Percentiles rank a stretch among this genome's conserved stretches.
phyloP scores from a whole-genome alignment of 2,113 vertebrate species.

The Prinia subflava region DNA sequence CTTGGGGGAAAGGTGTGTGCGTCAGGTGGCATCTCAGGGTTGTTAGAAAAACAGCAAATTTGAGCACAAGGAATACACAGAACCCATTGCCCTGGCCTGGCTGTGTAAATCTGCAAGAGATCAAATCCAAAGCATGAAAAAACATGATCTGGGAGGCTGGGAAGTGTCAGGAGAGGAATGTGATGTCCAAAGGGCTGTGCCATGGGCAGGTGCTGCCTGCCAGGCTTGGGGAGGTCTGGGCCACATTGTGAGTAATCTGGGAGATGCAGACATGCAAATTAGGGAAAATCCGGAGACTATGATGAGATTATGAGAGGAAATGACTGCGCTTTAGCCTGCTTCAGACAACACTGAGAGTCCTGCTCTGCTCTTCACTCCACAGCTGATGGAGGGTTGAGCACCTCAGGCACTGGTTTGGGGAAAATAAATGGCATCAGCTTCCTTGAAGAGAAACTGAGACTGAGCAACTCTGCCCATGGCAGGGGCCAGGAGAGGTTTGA shows the following conservation, averaged over 20 bases:
- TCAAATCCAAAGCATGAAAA: not conserved
- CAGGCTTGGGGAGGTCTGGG: not conserved
- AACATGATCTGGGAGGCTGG: not conserved
- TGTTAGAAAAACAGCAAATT: not conserved
- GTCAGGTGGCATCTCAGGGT: not conserved
- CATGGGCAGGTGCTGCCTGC: not conserved
- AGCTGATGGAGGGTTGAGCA: not conserved
- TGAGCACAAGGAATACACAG: not conserved
- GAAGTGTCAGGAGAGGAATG: not conserved
- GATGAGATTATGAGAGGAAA: not conserved
- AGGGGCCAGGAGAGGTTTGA: not conserved
- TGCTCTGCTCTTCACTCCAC: not conserved
- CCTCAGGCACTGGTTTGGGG: not conserved
- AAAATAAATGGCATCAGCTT: not conserved
- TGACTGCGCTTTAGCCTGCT: not conserved
- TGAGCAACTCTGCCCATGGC: not conserved
- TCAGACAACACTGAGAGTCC: not conserved
- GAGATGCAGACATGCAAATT: not conserved
- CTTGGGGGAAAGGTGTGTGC: not conserved
- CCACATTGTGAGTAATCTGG: rapidly evolving
- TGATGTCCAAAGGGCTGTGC: not conserved
- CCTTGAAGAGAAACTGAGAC: not conserved
- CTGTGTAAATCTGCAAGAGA: not conserved
- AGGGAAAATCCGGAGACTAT: not conserved
- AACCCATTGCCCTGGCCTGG: not conserved